Conservation (phyloP, 2,797 vertebrate species). For the Knipowitschia caucasica region DNA sequence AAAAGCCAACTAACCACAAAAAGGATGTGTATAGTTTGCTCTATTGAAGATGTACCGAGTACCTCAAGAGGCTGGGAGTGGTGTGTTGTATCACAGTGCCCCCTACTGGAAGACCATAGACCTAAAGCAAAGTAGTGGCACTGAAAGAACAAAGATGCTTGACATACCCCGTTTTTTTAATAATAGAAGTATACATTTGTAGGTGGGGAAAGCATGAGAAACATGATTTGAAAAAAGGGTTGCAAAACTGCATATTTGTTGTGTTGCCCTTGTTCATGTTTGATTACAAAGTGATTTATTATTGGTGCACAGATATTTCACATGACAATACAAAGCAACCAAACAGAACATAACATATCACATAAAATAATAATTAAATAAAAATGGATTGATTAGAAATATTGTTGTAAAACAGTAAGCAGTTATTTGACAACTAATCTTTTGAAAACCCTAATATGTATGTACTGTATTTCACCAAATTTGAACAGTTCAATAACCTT, state of each 20-base stretch:
- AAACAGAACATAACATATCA: no score
- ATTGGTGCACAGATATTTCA: no score
- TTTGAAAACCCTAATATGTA: no score
- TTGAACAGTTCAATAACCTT: not conserved
- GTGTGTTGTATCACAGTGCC: constrained; percentile 74
- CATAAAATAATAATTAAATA: no score
- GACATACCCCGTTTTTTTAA: not conserved
- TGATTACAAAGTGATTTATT: no score
- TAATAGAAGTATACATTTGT: not conserved
- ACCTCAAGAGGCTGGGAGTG: constrained; percentile 8
- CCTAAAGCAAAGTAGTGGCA: not conserved
- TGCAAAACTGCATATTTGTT: no score
- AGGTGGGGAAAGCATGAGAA: not conserved
- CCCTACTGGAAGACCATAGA: constrained; percentile 63
- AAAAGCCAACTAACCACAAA: constrained; percentile 47
- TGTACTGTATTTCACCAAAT: not conserved
- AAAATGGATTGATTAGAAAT: no score
- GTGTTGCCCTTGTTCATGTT: no score
- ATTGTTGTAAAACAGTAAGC: no score
- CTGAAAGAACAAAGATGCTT: not conserved
- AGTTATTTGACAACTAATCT: no score
- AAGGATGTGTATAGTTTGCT: constrained; percentile 30
- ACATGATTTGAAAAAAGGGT: no score
- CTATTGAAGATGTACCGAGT: constrained; percentile 32
- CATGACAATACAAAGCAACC: no score